A percentile compares a stretch with the other conserved stretches of the same genome.
phyloP scores from a whole-genome alignment of 2,113 vertebrate species.

The Arenaria interpres region DNA sequence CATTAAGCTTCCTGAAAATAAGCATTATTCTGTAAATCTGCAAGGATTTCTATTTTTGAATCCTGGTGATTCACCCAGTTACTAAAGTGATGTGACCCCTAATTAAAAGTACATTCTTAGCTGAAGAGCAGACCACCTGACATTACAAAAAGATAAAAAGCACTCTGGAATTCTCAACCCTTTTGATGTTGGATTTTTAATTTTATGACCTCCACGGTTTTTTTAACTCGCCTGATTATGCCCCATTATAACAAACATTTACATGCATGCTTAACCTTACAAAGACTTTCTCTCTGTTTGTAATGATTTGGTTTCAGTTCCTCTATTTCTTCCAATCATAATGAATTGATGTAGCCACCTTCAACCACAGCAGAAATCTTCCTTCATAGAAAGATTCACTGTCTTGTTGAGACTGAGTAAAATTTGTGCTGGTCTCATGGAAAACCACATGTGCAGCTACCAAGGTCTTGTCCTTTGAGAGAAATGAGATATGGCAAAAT shows the following conservation, averaged over 20 bases:
- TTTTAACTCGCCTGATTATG: neutral
- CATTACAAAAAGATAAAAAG: neutral
- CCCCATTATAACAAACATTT: neutral
- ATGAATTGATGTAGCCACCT: neutral
- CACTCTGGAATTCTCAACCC: neutral
- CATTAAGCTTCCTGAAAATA: conserved; percentile 24
- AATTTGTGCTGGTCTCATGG: neutral
- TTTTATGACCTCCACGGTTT: neutral
- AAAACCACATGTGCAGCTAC: neutral
- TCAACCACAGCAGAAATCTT: neutral
- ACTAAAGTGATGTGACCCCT: neutral
- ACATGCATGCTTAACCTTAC: neutral
- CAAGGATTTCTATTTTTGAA: neutral
- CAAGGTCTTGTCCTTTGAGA: neutral
- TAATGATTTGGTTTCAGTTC: neutral
- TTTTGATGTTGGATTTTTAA: neutral
- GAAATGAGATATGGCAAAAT: neutral
- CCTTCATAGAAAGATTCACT: neutral
- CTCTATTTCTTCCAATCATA: neutral
- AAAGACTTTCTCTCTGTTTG: neutral
- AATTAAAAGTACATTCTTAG: conserved; percentile 17
- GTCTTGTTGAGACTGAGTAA: neutral
- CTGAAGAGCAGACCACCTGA: neutral
- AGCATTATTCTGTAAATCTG: neutral
- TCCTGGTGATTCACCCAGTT: neutral